These are phyloP conservation scores for Xiphorhynchus erythropygius DNA, from an alignment of 2,797 vertebrate genomes.

Conservation along the genomic window DNA sequence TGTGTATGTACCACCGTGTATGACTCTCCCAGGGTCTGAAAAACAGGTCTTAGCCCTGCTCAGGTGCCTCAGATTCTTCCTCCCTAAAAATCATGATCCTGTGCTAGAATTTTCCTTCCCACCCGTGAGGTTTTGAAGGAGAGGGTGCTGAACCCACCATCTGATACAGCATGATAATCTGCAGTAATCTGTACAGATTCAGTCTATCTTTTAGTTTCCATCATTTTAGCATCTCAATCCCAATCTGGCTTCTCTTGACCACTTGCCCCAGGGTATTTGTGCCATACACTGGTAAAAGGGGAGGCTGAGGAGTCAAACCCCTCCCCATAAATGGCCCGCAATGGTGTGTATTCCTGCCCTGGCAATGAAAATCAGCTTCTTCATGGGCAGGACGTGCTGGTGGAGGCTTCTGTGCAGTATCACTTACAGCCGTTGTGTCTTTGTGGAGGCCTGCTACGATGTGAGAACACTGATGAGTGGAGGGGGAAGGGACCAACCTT, in stretches of 20 bases:
- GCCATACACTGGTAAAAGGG: background rate
- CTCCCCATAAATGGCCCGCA: background rate
- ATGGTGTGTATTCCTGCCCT: background rate
- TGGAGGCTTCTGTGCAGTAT: slow-evolving; percentile 40
- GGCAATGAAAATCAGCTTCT: slow-evolving; percentile 11
- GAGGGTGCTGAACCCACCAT: background rate
- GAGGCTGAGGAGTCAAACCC: background rate
- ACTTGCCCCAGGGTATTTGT: background rate
- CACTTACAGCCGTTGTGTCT: slow-evolving; percentile 32
- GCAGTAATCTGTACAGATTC: background rate
- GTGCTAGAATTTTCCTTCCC: background rate
- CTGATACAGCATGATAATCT: background rate
- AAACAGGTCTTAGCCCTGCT: background rate
- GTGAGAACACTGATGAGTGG: slow-evolving; percentile 61
- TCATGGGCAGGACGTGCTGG: background rate
- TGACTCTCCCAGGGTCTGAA: background rate
- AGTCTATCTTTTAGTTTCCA: background rate
- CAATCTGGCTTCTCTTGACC: background rate
- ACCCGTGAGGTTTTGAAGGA: background rate
- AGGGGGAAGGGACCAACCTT: slow-evolving; percentile 34
- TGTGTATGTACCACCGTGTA: background rate
- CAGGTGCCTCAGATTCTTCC: background rate
- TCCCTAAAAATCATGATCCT: background rate
- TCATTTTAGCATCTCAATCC: background rate
- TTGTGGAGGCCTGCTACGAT: slow-evolving; percentile 41